Base-by-base conservation (phyloP, 2,888 invertebrate genomes). In the Agrypnus murinus region DNA sequence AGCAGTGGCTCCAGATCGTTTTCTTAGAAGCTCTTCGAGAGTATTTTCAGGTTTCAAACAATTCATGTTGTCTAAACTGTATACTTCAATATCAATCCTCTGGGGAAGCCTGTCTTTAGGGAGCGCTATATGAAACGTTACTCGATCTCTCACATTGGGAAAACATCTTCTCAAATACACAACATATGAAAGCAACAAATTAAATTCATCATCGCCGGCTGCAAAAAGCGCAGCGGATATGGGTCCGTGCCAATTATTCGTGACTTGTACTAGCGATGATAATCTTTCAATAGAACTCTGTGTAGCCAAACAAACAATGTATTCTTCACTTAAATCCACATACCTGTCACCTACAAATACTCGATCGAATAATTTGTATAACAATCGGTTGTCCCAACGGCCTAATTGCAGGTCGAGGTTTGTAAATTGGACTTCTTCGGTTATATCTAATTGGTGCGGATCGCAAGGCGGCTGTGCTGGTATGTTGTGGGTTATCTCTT, bases 241-340 rank as follows among this genome's bases (percentile, higher is more conserved):
- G 0, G 95, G 93, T 0, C 95, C 96, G 6, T 90, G 89, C 96
- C 96, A 96, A 78, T 95, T 92, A 55, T 92, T 90, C 0, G 93
- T 92, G 40, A 95, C 93, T 77, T 86, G 91, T 0, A 94, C 89
- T 14, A 96, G 83, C 43, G 95, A 94, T 75, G 91, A 89, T 7
- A 97, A 85, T 72, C 95, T 90, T 79, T 96, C 96, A 58, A 96
- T 87, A 0, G 96, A 96, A 77, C 93, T 92, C 83, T 96, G 95
- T 0, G 95, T 95, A 0, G 96, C 95, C 68, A 96, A 84, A 77
- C 94, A 94, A 10, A 93, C 92, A 14, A 86, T 86, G 67, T 88
- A 88, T 10, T 85, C 84, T n/a, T 87, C 83, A 10, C 91, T 91
- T 3, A 91, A 79, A 15, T 89, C 88, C 0, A 87, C 84, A 78